Evolutionary conservation across 2,888 invertebrate genomes (phyloP), one percentile per base, ranked within the genome.

Genomic region (Stenurella melanura): DNA sequence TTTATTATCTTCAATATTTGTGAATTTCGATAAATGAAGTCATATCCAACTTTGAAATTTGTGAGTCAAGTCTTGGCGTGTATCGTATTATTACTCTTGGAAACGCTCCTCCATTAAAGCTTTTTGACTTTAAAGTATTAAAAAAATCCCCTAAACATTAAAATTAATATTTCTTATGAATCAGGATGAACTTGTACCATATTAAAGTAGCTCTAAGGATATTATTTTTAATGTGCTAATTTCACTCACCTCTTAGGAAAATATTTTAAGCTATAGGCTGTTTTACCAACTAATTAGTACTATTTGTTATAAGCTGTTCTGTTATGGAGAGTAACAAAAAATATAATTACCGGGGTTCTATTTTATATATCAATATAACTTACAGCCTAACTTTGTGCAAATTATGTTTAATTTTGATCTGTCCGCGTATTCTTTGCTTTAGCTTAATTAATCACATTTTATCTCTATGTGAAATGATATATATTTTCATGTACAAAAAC

Each of bases 311-410:
- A 15, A 50, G 50, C n/a, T 50, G n/a, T n/a, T 3, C n/a, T n/a
- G 12, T n/a, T 50, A n/a, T 6, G 50, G 50, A n/a, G 5, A n/a
- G 15, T 50, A 50, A n/a, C 7, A 34, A 34, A n/a, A 5, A 34
- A 34, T 34, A 34, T 7, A 50, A 50, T 50, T n/a, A 50, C 15
- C 12, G 50, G 50, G 50, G 50, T 50, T 50, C 5, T 50, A n/a
- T 50, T 50, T 50, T 50, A 50, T 50, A n/a, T 50, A 50, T 50
- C 50, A 50, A 50, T 50, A 50, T 50, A 50, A 2, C 50, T 15
- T 50, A 50, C 50, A 50, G n/a, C n/a, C 50, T 50, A 50, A 50
- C n/a, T 50, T 50, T n/a, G 50, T 50, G 50, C 50, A 50, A 42
- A n/a, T 50, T 12, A 50, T 50, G 50, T 6, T 50, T 50, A 50